A percentile compares a stretch with the other conserved stretches of the same genome.
phyloP scores from a whole-genome alignment of 2,113 vertebrate genomes.

The Myodes glareolus region DNA sequence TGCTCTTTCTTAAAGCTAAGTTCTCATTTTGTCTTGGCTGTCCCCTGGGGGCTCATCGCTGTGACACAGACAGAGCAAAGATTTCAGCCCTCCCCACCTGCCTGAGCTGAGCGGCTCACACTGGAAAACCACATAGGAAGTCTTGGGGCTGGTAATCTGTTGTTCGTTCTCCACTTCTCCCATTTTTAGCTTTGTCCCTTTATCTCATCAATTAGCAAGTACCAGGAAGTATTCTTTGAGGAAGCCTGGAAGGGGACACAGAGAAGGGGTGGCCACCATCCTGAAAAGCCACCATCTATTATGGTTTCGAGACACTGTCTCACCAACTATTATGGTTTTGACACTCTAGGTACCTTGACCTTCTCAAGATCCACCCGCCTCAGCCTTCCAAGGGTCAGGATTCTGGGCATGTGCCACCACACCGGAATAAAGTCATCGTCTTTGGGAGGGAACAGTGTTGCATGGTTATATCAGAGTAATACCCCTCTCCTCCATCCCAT shows the following conservation, averaged over 20 bases:
- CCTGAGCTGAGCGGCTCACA: not conserved
- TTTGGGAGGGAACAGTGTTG: not conserved
- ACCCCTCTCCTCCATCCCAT: not conserved
- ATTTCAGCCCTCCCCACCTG: not conserved
- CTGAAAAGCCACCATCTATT: not conserved
- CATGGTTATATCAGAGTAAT: not conserved
- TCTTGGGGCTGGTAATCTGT: not conserved
- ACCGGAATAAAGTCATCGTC: not conserved
- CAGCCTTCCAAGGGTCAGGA: not conserved
- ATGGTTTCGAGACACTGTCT: not conserved
- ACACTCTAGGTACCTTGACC: not conserved
- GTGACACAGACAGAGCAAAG: not conserved
- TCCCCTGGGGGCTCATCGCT: not conserved
- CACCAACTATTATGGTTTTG: not conserved
- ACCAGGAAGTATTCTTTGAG: not conserved
- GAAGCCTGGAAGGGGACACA: not conserved
- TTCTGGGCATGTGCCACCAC: not conserved
- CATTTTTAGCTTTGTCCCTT: not conserved
- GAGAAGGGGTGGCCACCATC: not conserved
- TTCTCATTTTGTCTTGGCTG: not conserved
- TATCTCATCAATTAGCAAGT: not conserved
- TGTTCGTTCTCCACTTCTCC: not conserved
- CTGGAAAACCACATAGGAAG: not conserved
- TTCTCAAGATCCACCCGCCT: not conserved
- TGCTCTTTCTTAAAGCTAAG: constrained; percentile 37